Percentiles rank a stretch among this genome's conserved stretches.
phyloP scores from a whole-genome alignment of 2,113 vertebrate genomes.

The Rhinoptilus africanus region DNA sequence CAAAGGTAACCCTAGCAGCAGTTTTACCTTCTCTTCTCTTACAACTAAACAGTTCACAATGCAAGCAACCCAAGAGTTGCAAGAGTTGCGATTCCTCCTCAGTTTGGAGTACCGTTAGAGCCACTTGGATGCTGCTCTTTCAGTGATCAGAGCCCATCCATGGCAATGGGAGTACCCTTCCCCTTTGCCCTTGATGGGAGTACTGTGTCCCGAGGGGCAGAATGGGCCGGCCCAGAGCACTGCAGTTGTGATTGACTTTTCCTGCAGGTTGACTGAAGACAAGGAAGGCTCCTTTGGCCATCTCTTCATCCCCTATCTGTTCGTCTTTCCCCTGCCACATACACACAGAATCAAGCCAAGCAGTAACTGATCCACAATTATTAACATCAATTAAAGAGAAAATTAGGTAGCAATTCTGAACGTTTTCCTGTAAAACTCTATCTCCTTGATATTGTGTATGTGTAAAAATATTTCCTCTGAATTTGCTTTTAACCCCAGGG shows the following conservation, averaged over 20 bases:
- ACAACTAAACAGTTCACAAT: background rate
- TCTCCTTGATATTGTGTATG: background rate
- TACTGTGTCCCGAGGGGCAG: background rate
- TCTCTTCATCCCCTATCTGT: background rate
- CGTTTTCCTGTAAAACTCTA: background rate
- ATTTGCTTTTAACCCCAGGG: slow-evolving; percentile 60
- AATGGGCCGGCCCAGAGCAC: background rate
- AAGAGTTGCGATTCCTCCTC: background rate
- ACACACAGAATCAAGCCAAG: background rate
- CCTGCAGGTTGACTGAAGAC: background rate
- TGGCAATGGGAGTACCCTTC: background rate
- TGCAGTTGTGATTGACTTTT: background rate
- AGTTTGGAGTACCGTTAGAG: background rate
- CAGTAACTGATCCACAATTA: background rate
- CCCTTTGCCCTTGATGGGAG: background rate
- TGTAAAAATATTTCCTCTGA: background rate
- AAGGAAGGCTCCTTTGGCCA: background rate
- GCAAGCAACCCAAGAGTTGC: background rate
- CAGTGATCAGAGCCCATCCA: background rate
- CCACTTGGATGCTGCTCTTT: rapidly evolving
- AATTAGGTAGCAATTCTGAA: background rate
- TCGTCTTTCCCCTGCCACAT: background rate
- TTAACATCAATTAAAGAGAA: background rate
- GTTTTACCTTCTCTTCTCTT: slow-evolving; percentile 18
- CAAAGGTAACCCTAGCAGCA: slow-evolving; percentile 10